phyloP scores from a whole-genome alignment of 2,797 vertebrate genomes.

The Phalloptychus januarius region DNA sequence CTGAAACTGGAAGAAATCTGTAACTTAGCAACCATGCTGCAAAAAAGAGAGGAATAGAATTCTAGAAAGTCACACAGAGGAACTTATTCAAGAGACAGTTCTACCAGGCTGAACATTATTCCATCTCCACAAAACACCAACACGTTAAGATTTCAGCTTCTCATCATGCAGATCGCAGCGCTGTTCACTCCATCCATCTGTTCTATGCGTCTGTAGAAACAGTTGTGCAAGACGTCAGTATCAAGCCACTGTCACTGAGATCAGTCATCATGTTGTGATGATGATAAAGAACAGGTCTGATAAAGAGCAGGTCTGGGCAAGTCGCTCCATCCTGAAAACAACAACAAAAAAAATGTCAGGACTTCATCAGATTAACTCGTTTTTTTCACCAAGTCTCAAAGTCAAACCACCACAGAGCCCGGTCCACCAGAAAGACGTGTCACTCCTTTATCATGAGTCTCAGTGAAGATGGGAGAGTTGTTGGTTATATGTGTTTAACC shows the following conservation, averaged over 20 bases:
- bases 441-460: neutral
- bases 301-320: neutral
- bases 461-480: neutral
- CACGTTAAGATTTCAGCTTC: neutral
- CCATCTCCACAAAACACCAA: neutral
- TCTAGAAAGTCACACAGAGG: neutral
- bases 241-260: neutral
- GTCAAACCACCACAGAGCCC: neutral
- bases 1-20: neutral
- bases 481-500: neutral
- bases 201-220: neutral
- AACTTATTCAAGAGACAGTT: neutral
- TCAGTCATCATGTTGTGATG: neutral
- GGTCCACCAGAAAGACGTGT: neutral
- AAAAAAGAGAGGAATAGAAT: neutral
- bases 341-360: neutral
- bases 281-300: conserved; percentile 2
- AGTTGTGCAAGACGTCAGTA: neutral
- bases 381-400: neutral
- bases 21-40: neutral
- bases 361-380: neutral
- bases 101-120: neutral
- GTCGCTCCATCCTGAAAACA: neutral
- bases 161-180: neutral
- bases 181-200: neutral